Evolutionary conservation across 92 coral and sea anemone species (phyloP).

Genomic region (Phenganax marumi): DNA sequence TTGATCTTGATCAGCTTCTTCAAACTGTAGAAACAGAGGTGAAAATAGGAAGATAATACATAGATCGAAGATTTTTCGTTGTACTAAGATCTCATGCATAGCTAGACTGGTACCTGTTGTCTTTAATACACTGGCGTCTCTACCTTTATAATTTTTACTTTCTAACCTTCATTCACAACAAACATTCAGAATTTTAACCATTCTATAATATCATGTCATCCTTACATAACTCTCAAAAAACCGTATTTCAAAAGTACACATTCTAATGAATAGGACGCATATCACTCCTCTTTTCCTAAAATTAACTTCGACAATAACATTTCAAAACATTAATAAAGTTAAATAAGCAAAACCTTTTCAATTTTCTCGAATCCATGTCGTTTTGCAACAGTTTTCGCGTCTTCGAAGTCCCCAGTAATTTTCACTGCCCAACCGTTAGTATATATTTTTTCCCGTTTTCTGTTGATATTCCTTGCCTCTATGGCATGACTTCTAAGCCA

Average conservation of each 20-base stretch:
- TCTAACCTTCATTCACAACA: neutral
- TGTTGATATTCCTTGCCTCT: conserved; percentile 16
- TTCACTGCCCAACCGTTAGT: conserved; percentile 98
- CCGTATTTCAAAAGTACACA: too few relatives aligned
- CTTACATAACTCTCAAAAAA: neutral
- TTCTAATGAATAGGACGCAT: neutral
- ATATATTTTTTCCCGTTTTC: conserved; percentile 63
- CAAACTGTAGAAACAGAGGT: neutral
- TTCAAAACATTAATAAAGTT: neutral
- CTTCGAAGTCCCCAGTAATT: conserved; percentile 76
- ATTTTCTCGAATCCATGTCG: conserved; percentile 91
- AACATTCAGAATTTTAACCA: neutral
- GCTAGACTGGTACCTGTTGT: conserved; percentile 9
- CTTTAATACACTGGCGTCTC: neutral
- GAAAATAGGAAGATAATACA: neutral
- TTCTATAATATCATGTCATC: neutral
- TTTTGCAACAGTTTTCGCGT: conserved; percentile 79
- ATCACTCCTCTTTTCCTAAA: neutral
- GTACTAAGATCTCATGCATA: neutral
- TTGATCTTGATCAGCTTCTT: too few relatives aligned
- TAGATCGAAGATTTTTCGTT: neutral
- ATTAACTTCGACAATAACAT: neutral
- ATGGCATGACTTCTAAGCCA: conserved; percentile 43
- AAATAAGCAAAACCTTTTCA: conserved; percentile 61
- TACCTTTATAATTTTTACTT: neutral